Evolutionary conservation across 2,113 vertebrate genomes (phyloP).

Genomic region (Channa argus): DNA sequence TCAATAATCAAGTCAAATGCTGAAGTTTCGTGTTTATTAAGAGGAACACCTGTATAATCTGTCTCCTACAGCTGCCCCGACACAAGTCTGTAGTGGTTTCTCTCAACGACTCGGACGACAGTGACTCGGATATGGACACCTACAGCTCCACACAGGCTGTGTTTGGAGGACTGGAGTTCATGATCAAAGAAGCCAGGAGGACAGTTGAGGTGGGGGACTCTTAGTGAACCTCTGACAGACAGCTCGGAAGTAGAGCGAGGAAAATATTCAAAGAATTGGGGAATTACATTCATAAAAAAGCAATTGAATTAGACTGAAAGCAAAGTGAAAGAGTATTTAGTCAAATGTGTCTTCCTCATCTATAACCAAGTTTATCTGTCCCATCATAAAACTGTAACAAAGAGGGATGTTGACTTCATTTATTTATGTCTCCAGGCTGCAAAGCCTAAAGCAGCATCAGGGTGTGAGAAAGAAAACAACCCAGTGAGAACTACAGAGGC

Average conservation of each 20-base stretch:
- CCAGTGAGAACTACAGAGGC: slow-evolving; percentile 90
- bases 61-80: slow-evolving; percentile 87
- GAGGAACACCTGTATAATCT: too few species aligned
- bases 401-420: not conserved
- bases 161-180: slow-evolving; percentile 95
- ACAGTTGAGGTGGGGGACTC: slow-evolving; percentile 89
- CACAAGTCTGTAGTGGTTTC: slow-evolving; percentile 97
- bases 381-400: too few species aligned
- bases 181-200: slow-evolving; percentile 98
- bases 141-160: slow-evolving; percentile 83
- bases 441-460: slow-evolving; percentile 90
- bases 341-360: too few species aligned
- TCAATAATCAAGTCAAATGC: too few species aligned
- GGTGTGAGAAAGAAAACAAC: slow-evolving; percentile 96
- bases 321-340: too few species aligned
- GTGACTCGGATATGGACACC: slow-evolving; percentile 92
- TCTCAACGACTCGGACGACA: slow-evolving; percentile 93
- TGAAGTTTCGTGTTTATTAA: too few species aligned
- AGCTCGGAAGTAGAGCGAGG: not conserved
- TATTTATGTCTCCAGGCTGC: slow-evolving; percentile 84
- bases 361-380: too few species aligned
- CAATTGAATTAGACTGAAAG: too few species aligned
- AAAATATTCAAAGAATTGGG: too few species aligned
- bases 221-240: not conserved
- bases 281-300: too few species aligned